phyloP scores from a whole-genome alignment of 2,797 vertebrate genomes.

The Neostethus bicornis region DNA sequence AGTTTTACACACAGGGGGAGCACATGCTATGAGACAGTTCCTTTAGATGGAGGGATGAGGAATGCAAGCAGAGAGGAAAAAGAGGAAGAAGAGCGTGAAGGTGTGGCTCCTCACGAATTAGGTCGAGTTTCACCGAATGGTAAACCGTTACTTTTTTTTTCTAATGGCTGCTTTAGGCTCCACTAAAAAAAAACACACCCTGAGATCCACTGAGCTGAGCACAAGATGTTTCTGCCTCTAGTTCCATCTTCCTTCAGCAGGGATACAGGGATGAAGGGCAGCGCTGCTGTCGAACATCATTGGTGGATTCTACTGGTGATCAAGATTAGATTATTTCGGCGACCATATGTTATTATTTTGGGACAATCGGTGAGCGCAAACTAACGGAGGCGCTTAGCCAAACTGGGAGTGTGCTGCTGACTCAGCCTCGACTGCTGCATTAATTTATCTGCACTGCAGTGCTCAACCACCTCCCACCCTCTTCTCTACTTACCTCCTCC shows the following conservation, averaged over 20 bases:
- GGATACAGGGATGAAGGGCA: too few species aligned
- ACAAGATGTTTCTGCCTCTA: constrained; percentile 3
- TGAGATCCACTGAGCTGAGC: neutral
- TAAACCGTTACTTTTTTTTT: constrained; percentile 19
- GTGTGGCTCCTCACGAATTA: constrained; percentile 68
- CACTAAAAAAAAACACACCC: constrained; percentile 30
- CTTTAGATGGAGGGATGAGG: constrained; percentile 37
- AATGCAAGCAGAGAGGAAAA: constrained; percentile 7
- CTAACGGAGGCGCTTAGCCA: constrained; percentile 66
- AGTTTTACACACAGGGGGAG: constrained; percentile 50
- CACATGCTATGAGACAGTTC: constrained; percentile 46
- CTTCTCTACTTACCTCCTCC: constrained; percentile 32
- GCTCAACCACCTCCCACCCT: constrained; percentile 68
- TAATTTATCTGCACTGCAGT: constrained; percentile 87
- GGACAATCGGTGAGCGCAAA: constrained; percentile 11
- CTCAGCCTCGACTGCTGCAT: constrained; percentile 83
- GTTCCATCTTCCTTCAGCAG: constrained; percentile 42
- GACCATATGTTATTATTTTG: constrained; percentile 16
- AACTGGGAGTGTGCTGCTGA: constrained; percentile 83
- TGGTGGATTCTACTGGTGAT: too few species aligned
- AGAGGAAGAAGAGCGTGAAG: constrained; percentile 36
- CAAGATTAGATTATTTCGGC: constrained; percentile 5
- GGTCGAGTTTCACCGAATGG: constrained; percentile 53
- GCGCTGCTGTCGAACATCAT: too few species aligned
- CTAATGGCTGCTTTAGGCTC: constrained; percentile 12